Conservation (phyloP, 1,140 invertebrate species). For the Sycophila sp. region DNA sequence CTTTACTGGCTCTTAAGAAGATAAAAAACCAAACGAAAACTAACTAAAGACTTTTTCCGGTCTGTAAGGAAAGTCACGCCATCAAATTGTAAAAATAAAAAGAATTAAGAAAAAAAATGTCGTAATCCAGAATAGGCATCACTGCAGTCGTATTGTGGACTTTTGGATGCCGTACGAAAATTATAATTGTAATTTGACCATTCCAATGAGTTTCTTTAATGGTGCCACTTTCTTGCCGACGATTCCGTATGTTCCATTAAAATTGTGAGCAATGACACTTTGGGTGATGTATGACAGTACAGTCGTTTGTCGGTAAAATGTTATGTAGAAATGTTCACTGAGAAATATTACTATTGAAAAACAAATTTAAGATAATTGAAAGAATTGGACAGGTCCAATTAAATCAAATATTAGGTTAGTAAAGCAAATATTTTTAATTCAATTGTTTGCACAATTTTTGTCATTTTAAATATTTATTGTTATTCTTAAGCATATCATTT, state of each 20-base stretch:
- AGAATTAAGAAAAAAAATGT: slow-evolving; percentile 50
- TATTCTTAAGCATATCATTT: too few species aligned
- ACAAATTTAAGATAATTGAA: slow-evolving; percentile 13
- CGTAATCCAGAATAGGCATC: slow-evolving; percentile 68
- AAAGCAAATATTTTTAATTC: too few species aligned
- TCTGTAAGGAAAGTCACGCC: slow-evolving; percentile 41
- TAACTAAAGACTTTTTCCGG: slow-evolving; percentile 41
- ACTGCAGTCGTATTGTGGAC: slow-evolving; percentile 69
- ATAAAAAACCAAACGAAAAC: slow-evolving; percentile 29
- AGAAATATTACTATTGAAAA: slow-evolving; percentile 15
- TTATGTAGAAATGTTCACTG: slow-evolving; percentile 8
- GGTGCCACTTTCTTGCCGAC: slow-evolving; percentile 1
- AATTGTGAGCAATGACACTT: slow-evolving; percentile 25
- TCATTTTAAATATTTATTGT: too few species aligned
- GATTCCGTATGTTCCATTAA: slow-evolving; percentile 2
- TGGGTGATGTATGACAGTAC: slow-evolving; percentile 11
- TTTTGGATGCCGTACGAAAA: slow-evolving; percentile 65
- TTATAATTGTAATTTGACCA: slow-evolving; percentile 40
- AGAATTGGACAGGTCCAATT: too few species aligned
- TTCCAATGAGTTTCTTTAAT: slow-evolving; percentile 14
- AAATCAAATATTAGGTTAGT: too few species aligned
- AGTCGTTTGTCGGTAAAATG: slow-evolving; percentile 28
- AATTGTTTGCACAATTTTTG: neutral
- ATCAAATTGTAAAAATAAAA: slow-evolving; percentile 32
- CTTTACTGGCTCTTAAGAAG: slow-evolving; percentile 37